phyloP scores from a whole-genome alignment of 2,113 vertebrate genomes.

The Caracal caracal region DNA sequence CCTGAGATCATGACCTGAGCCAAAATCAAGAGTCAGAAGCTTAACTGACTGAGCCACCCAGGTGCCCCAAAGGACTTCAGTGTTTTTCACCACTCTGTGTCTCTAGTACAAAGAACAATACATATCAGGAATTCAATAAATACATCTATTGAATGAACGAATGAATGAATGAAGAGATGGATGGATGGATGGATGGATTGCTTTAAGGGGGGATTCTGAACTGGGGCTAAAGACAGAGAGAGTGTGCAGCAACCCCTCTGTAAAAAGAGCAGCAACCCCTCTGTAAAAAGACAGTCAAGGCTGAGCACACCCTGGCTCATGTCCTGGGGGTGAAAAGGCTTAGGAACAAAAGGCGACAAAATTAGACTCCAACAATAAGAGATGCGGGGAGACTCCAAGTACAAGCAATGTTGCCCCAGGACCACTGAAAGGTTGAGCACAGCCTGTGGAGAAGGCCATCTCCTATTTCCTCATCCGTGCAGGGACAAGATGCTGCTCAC shows the following conservation, averaged over 20 bases:
- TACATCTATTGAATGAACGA: not conserved
- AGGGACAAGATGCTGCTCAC: not conserved
- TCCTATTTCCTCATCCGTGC: not conserved
- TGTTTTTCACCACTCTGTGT: not conserved
- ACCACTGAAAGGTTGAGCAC: not conserved
- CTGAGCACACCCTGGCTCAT: not conserved
- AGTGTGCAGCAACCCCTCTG: not conserved
- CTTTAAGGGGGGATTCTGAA: not conserved
- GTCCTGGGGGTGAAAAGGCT: not conserved
- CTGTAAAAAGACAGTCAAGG: not conserved
- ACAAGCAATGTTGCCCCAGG: not conserved
- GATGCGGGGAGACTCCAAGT: not conserved
- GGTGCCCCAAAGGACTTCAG: not conserved
- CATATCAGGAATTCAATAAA: not conserved
- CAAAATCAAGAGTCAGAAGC: too few species aligned
- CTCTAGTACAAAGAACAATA: not conserved
- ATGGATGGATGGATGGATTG: not conserved
- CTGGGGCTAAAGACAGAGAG: not conserved
- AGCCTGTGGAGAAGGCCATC: not conserved
- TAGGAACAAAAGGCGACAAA: not conserved
- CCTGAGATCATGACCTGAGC: too few species aligned
- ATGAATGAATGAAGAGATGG: not conserved
- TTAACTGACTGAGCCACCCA: too few species aligned
- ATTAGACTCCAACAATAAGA: not conserved
- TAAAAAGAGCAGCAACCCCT: not conserved